Conservation (phyloP, 1,140 invertebrate species). For the Hestina assimilis region DNA sequence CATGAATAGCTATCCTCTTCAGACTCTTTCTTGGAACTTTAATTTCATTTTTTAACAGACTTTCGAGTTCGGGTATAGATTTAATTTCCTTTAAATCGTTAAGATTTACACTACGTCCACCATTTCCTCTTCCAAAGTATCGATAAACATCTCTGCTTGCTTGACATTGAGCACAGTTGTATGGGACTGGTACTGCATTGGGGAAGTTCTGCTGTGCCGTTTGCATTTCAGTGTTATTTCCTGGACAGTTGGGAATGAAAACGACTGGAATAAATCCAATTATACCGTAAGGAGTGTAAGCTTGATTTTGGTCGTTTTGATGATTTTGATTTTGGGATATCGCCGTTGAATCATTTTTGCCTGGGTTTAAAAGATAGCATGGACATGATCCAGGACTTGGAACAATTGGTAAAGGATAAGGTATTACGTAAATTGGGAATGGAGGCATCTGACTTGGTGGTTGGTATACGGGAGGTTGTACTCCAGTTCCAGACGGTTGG, state of each 20-base stretch:
- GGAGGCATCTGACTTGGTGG: slow-evolving; percentile 57
- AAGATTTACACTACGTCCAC: slow-evolving; percentile 47
- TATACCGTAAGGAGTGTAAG: slow-evolving; percentile 66
- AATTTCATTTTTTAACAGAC: slow-evolving; percentile 56
- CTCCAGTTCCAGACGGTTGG: slow-evolving; percentile 63
- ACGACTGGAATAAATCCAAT: slow-evolving; percentile 81
- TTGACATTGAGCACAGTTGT: slow-evolving; percentile 67
- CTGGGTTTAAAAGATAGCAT: slow-evolving; percentile 77
- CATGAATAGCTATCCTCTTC: slow-evolving; percentile 48
- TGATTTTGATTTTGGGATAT: slow-evolving; percentile 34
- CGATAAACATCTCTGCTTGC: slow-evolving; percentile 51
- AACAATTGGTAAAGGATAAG: slow-evolving; percentile 78
- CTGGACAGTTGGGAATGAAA: slow-evolving; percentile 80
- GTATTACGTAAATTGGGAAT: slow-evolving; percentile 77
- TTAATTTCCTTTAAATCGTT: slow-evolving; percentile 58
- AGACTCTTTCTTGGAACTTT: slow-evolving; percentile 51
- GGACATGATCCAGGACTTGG: slow-evolving; percentile 77
- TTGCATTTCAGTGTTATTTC: slow-evolving; percentile 62
- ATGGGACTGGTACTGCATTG: slow-evolving; percentile 72
- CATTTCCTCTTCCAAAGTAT: slow-evolving; percentile 52
- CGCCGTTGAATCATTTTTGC: slow-evolving; percentile 46
- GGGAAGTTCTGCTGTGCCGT: slow-evolving; percentile 79
- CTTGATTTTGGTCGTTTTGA: slow-evolving; percentile 34
- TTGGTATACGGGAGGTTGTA: slow-evolving; percentile 66
- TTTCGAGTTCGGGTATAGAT: slow-evolving; percentile 56